A percentile compares a stretch with the other conserved stretches of the same genome.
Conservation (phyloP, 2,888 invertebrate genomes). For the Athalia rosae region DNA sequence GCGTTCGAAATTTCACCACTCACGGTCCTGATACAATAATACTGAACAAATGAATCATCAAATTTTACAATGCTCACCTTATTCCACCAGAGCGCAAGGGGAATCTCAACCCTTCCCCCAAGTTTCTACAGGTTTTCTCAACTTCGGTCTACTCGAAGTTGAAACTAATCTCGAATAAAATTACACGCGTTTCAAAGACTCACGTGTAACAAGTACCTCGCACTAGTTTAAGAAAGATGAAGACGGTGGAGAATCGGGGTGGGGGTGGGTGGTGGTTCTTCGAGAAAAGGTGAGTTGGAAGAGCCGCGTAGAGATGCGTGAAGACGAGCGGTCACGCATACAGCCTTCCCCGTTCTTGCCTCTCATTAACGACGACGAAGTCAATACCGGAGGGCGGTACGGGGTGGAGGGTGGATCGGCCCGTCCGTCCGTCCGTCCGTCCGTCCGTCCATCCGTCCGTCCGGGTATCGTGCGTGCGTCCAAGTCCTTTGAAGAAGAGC, state of each 20-base stretch:
- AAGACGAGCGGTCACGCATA: slow-evolving; percentile 40
- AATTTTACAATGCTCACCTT: no score
- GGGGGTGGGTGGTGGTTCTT: slow-evolving; percentile 44
- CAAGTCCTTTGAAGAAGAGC: slow-evolving; percentile 36
- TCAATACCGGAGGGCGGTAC: slow-evolving; percentile 36
- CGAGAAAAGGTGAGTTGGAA: slow-evolving; percentile 51
- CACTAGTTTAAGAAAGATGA: neutral
- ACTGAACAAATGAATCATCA: no score
- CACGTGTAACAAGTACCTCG: neutral
- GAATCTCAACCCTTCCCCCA: slow-evolving; percentile 2
- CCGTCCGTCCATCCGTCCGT: slow-evolving; percentile 22
- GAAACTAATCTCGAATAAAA: slow-evolving; percentile 20
- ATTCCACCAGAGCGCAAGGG: no score
- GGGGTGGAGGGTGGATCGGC: slow-evolving; percentile 18
- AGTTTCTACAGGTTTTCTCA: slow-evolving; percentile 5
- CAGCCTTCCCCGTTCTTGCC: slow-evolving; percentile 28
- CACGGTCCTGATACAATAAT: no score
- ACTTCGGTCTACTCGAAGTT: slow-evolving; percentile 28
- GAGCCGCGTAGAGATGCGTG: slow-evolving; percentile 45
- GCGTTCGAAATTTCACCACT: no score
- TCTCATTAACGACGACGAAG: slow-evolving; percentile 45
- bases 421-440: slow-evolving; percentile 35
- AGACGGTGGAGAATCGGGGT: slow-evolving; percentile 32
- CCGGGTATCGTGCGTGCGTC: slow-evolving; percentile 24
- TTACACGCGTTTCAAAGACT: slow-evolving; percentile 13